Evolutionary conservation across 2,113 vertebrate species (phyloP), one percentile per base, ranked within the genome.

Genomic region (Varanus komodoensis): DNA sequence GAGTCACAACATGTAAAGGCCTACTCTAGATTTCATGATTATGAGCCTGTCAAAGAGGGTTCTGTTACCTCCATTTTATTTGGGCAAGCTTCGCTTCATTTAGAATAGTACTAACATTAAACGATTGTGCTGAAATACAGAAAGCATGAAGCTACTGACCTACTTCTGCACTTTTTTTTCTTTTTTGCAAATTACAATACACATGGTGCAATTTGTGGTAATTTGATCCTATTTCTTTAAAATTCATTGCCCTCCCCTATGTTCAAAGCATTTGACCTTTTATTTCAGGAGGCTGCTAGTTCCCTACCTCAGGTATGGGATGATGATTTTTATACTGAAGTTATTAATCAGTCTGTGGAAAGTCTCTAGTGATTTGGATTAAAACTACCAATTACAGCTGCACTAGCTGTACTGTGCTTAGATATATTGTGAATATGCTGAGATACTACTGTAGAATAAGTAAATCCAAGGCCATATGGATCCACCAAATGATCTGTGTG

Each of bases 361-460:
- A 64, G 67, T 94, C 90, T 93, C 78, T 92, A 94, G 93, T 95
- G 94, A 93, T 95, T 94, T 92, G 89, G 89, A 95, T 95, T 87
- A 95, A 96, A 96, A 95, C 91, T 82, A 93, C 89, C 89, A 96
- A 81, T 96, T 94, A 94, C 29, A 52, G 93, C 92, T 95, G 89
- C 94, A 96, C 94, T 95, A 92, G 96, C 93, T 84, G 94, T 92
- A 87, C 34, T 89, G 95, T 90, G 89, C 67, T 88, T 93, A 92
- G 89, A 91, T 86, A 94, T 84, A 79, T 94, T 93, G 92, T 86
- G 89, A 95, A 96, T 95, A 95, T 82, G 94, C 38, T 75, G 87
- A 95, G 96, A 89, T 61, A 79, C 84, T 15, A 89, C 86, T 79
- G 95, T 88, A 92, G 82, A 73, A 92, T 61, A 23, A 82, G 44